A percentile compares a stretch with the other conserved stretches of the same genome.
phyloP scores from a whole-genome alignment of 2,888 invertebrate species.

The Allygus modestus region DNA sequence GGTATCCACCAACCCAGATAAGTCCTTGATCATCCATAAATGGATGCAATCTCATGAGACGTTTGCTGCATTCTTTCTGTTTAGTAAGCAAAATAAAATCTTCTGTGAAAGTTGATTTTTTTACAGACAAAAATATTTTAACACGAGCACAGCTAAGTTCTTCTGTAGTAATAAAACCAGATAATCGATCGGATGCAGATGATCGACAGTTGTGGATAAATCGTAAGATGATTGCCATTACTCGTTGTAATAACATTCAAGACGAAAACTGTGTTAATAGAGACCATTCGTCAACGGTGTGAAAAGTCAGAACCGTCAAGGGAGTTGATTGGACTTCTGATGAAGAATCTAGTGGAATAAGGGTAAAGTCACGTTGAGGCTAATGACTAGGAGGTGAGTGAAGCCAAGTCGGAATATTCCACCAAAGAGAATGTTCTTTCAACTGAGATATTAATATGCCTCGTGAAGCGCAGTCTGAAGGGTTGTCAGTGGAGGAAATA shows the following conservation, averaged over 20 bases:
- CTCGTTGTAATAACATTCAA: background rate
- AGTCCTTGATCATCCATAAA: slow-evolving; percentile 62
- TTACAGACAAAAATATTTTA: background rate
- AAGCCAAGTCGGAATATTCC: slow-evolving; percentile 65
- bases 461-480: slow-evolving; percentile 71
- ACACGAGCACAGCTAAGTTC: background rate
- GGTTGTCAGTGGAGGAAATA: slow-evolving; percentile 68
- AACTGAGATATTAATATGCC: slow-evolving; percentile 52
- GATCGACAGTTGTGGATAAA: slow-evolving; percentile 37
- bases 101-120: slow-evolving; percentile 27
- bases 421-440: slow-evolving; percentile 58
- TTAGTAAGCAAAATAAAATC: slow-evolving; percentile 9
- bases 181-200: background rate
- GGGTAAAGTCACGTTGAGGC: background rate
- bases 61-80: background rate
- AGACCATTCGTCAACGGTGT: background rate
- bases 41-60: slow-evolving; percentile 33
- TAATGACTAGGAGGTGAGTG: background rate
- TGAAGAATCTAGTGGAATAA: background rate
- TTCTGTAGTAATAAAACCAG: slow-evolving; percentile 1
- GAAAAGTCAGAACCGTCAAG: background rate
- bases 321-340: background rate
- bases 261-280: slow-evolving; percentile 16
- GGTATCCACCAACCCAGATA: slow-evolving; percentile 65
- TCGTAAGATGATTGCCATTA: slow-evolving; percentile 35